phyloP scores from a whole-genome alignment of 2,113 vertebrate species.

The Rhinolophus ferrumequinum region DNA sequence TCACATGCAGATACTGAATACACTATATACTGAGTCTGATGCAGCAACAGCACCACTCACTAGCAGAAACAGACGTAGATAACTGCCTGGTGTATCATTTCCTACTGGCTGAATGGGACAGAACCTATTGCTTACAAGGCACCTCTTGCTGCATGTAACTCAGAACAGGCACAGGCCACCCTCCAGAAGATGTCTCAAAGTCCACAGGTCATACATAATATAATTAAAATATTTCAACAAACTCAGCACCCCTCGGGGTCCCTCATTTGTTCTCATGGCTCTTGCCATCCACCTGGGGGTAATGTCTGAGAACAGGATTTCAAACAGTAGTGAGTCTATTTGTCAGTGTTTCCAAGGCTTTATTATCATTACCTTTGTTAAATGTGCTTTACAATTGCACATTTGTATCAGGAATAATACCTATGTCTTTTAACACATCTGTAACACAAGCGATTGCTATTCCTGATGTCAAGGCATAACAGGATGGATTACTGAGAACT shows the following conservation, averaged over 20 bases:
- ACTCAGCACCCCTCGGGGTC: not conserved
- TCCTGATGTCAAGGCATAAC: not conserved
- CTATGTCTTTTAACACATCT: not conserved
- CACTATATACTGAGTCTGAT: not conserved
- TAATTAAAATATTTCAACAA: not conserved
- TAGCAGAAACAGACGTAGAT: not conserved
- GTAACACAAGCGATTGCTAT: not conserved
- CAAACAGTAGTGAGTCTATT: not conserved
- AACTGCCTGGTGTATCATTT: not conserved
- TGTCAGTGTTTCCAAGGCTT: not conserved
- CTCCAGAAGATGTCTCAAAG: not conserved
- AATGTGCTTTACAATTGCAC: not conserved
- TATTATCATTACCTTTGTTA: not conserved
- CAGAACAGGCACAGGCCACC: not conserved
- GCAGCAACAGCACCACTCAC: not conserved
- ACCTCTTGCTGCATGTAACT: not conserved
- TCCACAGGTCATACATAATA: not conserved
- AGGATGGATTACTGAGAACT: not conserved
- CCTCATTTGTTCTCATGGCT: not conserved
- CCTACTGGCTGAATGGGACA: not conserved
- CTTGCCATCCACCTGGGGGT: not conserved
- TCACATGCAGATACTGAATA: not conserved
- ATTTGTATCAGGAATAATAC: not conserved
- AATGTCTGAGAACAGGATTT: not conserved
- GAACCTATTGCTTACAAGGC: not conserved